phyloP scores from a whole-genome alignment of 2,797 vertebrate genomes.

The Hippocampus kuda region DNA sequence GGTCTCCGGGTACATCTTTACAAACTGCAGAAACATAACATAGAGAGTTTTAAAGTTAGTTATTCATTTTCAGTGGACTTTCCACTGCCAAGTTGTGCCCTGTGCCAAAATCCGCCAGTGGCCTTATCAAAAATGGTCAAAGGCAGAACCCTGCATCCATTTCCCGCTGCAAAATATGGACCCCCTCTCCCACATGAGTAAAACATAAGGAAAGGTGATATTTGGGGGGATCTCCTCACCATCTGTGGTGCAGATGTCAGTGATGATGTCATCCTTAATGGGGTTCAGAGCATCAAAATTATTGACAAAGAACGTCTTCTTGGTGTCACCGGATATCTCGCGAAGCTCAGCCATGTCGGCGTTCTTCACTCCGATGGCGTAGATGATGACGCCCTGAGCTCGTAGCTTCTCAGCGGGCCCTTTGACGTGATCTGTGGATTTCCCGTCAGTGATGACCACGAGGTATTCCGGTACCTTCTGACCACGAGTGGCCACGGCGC shows the following conservation, averaged over 20 bases:
- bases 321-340: slow-evolving; percentile 58
- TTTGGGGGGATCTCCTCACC: slow-evolving; percentile 56
- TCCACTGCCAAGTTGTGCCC: neutral
- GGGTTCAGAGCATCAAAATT: slow-evolving; percentile 70
- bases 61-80: neutral
- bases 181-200: too few species aligned
- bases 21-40: slow-evolving; percentile 58
- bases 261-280: slow-evolving; percentile 71
- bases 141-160: too few species aligned
- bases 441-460: slow-evolving; percentile 75
- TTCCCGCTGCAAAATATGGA: too few species aligned
- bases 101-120: too few species aligned
- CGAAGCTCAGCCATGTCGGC: slow-evolving; percentile 55
- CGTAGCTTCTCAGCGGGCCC: slow-evolving; percentile 58
- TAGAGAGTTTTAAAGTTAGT: slow-evolving; percentile 6
- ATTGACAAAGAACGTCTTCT: slow-evolving; percentile 67
- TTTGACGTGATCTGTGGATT: slow-evolving; percentile 65
- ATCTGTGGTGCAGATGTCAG: slow-evolving; percentile 70
- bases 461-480: slow-evolving; percentile 61
- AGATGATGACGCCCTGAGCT: slow-evolving; percentile 55
- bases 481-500: slow-evolving; percentile 39
- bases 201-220: too few species aligned
- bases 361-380: slow-evolving; percentile 69
- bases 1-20: slow-evolving; percentile 62
- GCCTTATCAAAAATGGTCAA: too few species aligned